Evolutionary conservation across 2,797 vertebrate species (phyloP), one percentile per base, ranked within the genome.

Genomic region (Clamator glandarius): DNA sequence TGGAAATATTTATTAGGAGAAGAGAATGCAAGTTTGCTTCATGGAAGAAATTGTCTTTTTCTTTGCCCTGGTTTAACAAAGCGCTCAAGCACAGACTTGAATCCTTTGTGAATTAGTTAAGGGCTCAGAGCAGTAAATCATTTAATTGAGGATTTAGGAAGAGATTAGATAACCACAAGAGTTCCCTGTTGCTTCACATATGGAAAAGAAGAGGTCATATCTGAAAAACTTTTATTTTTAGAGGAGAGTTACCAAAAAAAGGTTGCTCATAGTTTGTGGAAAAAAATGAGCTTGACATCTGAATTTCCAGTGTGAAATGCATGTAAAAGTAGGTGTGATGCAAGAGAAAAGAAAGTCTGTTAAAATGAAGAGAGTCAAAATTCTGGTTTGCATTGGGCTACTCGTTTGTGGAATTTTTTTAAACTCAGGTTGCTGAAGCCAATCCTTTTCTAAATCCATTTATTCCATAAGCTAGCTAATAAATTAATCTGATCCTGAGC

Each of bases 81-180:
- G 61, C 50, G 61, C 9, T 64, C 29, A 55, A 92, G 29, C 59
- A 64, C 14, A 62, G 66, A 75, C 48, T 84, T 75, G 69, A 73
- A 81, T 89, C 75, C 62, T 66, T 74, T 86, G 35, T 36, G 76
- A 84, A 84, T 80, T 77, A 64, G 66, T 74, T 54, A 50, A 54
- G 33, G 26, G 28, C 46, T 95, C 42, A 75, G 58, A 73, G 58
- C 54, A 15, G 16, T 84, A 93, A 92, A 95, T 95, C 66, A 69
- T 62, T 55, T 91, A 91, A 93, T 10, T 92, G 33, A 74, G 86
- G 83, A 93, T 89, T 88, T 95, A 84, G 44, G 44, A 87, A 52
- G 46, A 76, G 57, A 76, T 87, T 64, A 89, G 88, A 50, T 93
- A 92, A 91, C 92, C 83, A 86, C 93, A 87, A 94, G 95, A 93